Conservation (phyloP, 2,113 vertebrate species). For the Hydrochoerus hydrochaeris region DNA sequence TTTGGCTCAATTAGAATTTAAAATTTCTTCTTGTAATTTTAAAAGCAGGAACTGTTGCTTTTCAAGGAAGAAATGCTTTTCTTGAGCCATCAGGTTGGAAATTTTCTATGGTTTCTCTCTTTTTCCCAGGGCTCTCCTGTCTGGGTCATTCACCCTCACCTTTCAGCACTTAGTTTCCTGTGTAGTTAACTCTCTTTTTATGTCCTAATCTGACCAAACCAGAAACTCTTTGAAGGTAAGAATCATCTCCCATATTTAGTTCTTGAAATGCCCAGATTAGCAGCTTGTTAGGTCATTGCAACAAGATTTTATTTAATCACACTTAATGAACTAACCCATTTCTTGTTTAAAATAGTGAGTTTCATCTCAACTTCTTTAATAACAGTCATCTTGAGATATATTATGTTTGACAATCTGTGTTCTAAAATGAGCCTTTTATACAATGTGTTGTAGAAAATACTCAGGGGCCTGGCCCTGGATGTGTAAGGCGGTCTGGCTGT, state of each 20-base stretch:
- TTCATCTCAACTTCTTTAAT: not conserved
- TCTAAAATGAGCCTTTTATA: not conserved
- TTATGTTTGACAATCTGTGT: not conserved
- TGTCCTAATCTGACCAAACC: not conserved
- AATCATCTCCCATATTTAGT: not conserved
- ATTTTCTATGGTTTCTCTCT: not conserved
- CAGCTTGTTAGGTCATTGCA: not conserved
- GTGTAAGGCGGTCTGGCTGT: not conserved
- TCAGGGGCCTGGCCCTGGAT: not conserved
- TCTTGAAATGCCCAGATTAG: not conserved
- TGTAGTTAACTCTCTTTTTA: not conserved
- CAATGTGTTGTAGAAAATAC: not conserved
- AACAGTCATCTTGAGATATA: not conserved
- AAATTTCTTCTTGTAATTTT: not conserved
- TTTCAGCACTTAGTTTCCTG: not conserved
- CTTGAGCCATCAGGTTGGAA: not conserved
- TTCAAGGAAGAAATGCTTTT: not conserved
- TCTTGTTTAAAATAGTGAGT: not conserved
- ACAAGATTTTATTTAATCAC: not conserved
- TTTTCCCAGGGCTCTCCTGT: not conserved
- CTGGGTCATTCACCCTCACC: not conserved
- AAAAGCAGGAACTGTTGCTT: slow-evolving; percentile 39
- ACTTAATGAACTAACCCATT: not conserved
- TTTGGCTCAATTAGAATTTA: slow-evolving; percentile 50
- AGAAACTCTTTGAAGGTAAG: slow-evolving; percentile 45